A percentile compares a stretch with the other conserved stretches of the same genome.
Conservation (phyloP, 2,113 vertebrate genomes). For the Hippoglossus stenolepis region DNA sequence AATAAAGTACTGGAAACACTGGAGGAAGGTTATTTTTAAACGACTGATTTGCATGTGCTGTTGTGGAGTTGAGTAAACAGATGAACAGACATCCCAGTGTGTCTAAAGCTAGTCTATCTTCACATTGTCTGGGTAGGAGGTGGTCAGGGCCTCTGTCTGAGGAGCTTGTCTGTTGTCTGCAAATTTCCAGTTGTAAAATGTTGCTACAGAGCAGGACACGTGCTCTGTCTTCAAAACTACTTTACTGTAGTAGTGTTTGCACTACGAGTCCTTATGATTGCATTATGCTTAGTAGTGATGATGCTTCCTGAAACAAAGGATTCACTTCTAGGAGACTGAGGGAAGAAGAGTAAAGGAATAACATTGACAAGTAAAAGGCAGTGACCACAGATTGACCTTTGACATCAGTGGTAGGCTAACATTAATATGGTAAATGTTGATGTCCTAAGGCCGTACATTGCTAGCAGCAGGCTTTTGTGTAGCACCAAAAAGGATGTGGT, state of each 20-base stretch:
- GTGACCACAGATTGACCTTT: slow-evolving; percentile 44
- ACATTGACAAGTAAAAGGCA: background rate
- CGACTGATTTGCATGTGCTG: background rate
- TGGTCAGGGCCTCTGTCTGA: background rate
- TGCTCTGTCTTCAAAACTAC: background rate
- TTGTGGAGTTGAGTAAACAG: background rate
- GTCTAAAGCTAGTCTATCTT: slow-evolving; percentile 45
- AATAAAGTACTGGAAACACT: background rate
- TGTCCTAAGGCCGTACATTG: slow-evolving; percentile 28
- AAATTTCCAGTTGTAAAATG: background rate
- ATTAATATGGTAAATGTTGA: slow-evolving; percentile 18
- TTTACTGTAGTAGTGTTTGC: background rate
- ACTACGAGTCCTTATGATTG: no score
- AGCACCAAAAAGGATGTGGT: slow-evolving; percentile 85
- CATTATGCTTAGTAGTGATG: background rate
- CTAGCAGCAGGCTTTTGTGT: slow-evolving; percentile 74
- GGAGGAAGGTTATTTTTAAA: background rate
- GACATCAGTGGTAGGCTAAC: slow-evolving; percentile 18
- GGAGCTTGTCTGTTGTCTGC: no score
- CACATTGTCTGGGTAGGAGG: slow-evolving; percentile 61
- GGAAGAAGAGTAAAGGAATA: background rate
- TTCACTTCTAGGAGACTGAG: background rate
- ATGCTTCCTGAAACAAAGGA: background rate
- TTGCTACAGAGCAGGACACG: no score
- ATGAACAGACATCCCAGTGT: slow-evolving; percentile 18